Evolutionary conservation across 1,140 invertebrate species (phyloP).

Genomic region (Coptotermes formosanus): DNA sequence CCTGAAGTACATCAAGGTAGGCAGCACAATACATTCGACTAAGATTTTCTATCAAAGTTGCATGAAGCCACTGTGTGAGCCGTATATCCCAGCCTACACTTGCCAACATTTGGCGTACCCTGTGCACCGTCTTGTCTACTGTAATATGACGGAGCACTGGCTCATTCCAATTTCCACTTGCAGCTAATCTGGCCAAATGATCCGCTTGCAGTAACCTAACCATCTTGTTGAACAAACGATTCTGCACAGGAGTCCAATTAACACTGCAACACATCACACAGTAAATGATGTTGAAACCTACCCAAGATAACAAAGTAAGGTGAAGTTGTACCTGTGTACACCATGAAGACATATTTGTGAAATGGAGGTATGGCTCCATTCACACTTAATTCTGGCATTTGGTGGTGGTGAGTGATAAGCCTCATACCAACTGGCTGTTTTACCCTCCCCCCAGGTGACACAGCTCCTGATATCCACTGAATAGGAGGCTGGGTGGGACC

Average conservation of each 20-base stretch:
- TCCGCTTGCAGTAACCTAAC: conserved; percentile 70
- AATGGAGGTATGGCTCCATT: too few relatives aligned
- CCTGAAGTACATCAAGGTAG: conserved; percentile 76
- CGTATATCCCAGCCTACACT: conserved; percentile 67
- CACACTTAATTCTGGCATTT: too few relatives aligned
- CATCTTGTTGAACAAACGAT: conserved; percentile 64
- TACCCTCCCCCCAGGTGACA: too few relatives aligned
- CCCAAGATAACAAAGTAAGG: too few relatives aligned
- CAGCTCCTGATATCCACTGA: too few relatives aligned
- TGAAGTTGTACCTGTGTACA: too few relatives aligned
- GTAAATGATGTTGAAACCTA: too few relatives aligned
- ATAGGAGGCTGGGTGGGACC: too few relatives aligned
- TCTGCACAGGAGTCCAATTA: conserved; percentile 66
- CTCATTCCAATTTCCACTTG: conserved; percentile 56
- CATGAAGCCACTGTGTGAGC: conserved; percentile 77
- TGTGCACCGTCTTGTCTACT: conserved; percentile 68
- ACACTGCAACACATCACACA: conserved; percentile 47
- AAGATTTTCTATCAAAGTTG: conserved; percentile 67
- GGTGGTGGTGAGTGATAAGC: too few relatives aligned
- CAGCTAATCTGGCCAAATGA: conserved; percentile 64
- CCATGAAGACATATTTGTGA: too few relatives aligned
- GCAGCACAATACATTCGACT: conserved; percentile 65
- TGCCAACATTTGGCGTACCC: conserved; percentile 65
- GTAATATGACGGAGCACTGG: conserved; percentile 65
- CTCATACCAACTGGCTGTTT: too few relatives aligned